phyloP scores from a whole-genome alignment of 1,140 invertebrate genomes.

The Bicyclus anynana region DNA sequence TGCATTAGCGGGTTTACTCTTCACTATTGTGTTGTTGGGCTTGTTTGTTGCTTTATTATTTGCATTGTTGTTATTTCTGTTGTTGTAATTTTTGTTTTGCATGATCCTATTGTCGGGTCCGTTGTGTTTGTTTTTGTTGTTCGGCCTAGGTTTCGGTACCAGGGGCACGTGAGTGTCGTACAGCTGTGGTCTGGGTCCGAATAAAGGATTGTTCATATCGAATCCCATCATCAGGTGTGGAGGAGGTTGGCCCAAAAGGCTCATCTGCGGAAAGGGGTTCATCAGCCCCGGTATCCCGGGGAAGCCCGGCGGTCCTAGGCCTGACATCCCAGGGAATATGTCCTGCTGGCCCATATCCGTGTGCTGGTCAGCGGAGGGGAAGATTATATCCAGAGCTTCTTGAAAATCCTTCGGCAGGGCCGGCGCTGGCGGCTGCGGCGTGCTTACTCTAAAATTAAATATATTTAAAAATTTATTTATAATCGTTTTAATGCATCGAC shows the following conservation, averaged over 20 bases:
- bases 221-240: slow-evolving; percentile 64
- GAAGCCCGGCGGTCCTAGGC: slow-evolving; percentile 24
- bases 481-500: too few relatives aligned
- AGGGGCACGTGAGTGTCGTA: slow-evolving; percentile 59
- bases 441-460: slow-evolving; percentile 11
- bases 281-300: slow-evolving; percentile 29
- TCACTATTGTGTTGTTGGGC: too few relatives aligned
- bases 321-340: slow-evolving; percentile 39
- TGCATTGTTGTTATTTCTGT: slow-evolving; percentile 5
- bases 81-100: too few relatives aligned
- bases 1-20: too few relatives aligned
- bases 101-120: slow-evolving; percentile 20
- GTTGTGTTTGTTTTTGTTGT: slow-evolving; percentile 19
- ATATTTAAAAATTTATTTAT: background rate
- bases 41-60: background rate
- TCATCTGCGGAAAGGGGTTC: slow-evolving; percentile 42
- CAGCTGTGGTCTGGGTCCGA: slow-evolving; percentile 43
- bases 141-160: slow-evolving; percentile 26
- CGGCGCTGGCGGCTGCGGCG: slow-evolving; percentile 23
- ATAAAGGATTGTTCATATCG: slow-evolving; percentile 48
- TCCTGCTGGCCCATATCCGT: slow-evolving; percentile 41
- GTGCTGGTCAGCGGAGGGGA: slow-evolving; percentile 72
- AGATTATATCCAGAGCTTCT: slow-evolving; percentile 85
- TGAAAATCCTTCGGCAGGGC: slow-evolving; percentile 79
- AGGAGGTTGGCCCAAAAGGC: slow-evolving; percentile 45